Evolutionary conservation across 2,113 vertebrate genomes (phyloP), one percentile per base, ranked within the genome.

Genomic region (Oncorhynchus masou): DNA sequence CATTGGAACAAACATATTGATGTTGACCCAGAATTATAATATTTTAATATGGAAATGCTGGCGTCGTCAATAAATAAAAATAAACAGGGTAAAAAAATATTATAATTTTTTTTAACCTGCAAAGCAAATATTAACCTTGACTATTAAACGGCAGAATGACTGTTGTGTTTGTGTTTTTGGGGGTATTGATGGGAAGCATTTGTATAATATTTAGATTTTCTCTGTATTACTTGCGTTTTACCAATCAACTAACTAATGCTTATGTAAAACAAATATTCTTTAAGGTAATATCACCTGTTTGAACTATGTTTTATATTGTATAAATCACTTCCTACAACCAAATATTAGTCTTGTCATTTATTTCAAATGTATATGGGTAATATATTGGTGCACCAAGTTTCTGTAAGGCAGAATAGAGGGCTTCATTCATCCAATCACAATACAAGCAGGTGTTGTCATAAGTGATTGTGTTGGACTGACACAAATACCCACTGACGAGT

Each of bases 1-100:
- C 79, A 70, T 83, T 75, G 64, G 31, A 45, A 45, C 76, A 84
- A 86, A 27, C 0, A 48, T 69, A 84, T 88, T 84, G 83, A 66
- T 54, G 79, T 77, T 75, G 74, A 29, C 8, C 34, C 34, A n/a
- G 80, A 74, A 66, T 16, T 66, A 70, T 66, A 68, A 71, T 27
- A 72, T 75, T 75, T 74, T 15, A 51, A 82, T 25, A 72, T 74
- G 45, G 62, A 68, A 34, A 59, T 15, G n/a, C 48, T 71, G 48
- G 20, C 64, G 25, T 79, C 54, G 77, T 83, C 48, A 1, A 65
- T 79, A 64, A 74, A 77, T 72, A 71, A 71, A 82, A 84, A 85
- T 71, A 85, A 70, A 70, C n/a, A 20, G 34, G 20, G 19, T n/a
- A 24, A 22, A 25, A 25, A 25, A 25, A 2, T n/a, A 25, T 25